Evolutionary conservation across 2,888 invertebrate species (phyloP).

Genomic region (Drosophila maculinotata): DNA sequence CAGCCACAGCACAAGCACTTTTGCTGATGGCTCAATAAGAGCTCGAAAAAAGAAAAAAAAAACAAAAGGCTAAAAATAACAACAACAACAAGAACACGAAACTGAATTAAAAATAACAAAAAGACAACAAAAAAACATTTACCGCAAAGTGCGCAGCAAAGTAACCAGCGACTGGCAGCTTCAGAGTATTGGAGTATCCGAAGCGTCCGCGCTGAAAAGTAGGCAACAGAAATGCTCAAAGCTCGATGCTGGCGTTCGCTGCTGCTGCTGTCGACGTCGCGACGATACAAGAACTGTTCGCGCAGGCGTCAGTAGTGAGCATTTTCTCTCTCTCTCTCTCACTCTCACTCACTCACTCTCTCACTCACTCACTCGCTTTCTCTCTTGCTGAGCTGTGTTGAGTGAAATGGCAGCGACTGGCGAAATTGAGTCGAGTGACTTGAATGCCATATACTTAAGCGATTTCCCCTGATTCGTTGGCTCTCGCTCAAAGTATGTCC

Average conservation of each 20-base stretch:
- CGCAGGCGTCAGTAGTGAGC: constrained; percentile 59
- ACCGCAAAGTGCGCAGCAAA: constrained; percentile 50
- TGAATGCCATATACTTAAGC: constrained; percentile 53
- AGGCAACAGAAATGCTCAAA: constrained; percentile 58
- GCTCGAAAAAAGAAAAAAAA: constrained; percentile 21
- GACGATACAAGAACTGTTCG: constrained; percentile 30
- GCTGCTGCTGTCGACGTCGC: constrained; percentile 10
- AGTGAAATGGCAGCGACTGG: not conserved
- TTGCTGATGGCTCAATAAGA: constrained; percentile 37
- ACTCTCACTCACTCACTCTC: constrained; percentile 16
- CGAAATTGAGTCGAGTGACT: constrained; percentile 48
- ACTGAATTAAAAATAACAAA: constrained; percentile 7
- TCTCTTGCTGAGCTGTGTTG: constrained; percentile 2
- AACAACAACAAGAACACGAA: constrained; percentile 8
- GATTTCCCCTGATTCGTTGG: constrained; percentile 77
- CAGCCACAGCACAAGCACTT: constrained; percentile 30
- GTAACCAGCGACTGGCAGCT: constrained; percentile 31
- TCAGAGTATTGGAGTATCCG: constrained; percentile 27
- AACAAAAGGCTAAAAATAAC: constrained; percentile 10
- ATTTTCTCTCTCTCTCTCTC: constrained; percentile 11
- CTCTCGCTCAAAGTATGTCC: constrained; percentile 45
- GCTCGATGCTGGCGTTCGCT: constrained; percentile 16
- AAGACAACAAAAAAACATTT: constrained; percentile 24
- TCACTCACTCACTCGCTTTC: constrained; percentile 25
- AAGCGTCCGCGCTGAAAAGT: constrained; percentile 58